phyloP scores from a whole-genome alignment of 2,797 vertebrate genomes.

The Naso thynnoides region DNA sequence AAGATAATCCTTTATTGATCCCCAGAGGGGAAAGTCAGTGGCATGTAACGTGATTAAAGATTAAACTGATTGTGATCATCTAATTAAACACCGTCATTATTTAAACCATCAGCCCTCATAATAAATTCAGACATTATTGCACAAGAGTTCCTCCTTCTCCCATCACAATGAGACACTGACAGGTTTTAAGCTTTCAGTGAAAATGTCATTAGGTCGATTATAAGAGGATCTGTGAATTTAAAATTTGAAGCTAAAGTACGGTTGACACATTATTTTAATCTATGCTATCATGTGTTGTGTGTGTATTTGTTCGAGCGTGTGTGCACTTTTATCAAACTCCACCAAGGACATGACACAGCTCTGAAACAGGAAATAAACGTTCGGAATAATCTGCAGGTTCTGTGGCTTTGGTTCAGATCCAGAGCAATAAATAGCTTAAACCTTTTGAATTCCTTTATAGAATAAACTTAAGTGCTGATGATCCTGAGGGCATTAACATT shows the following conservation, averaged over 20 bases:
- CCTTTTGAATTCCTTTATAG: slow-evolving; percentile 56
- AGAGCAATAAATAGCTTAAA: slow-evolving; percentile 51
- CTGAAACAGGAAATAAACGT: slow-evolving; percentile 65
- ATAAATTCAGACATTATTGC: neutral
- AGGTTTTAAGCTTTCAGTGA: neutral
- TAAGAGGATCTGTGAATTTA: slow-evolving; percentile 9
- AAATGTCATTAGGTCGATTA: slow-evolving; percentile 11
- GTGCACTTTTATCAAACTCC: slow-evolving; percentile 38
- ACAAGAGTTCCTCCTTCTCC: neutral
- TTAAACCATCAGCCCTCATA: neutral
- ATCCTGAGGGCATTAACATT: slow-evolving; percentile 61
- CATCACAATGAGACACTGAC: neutral
- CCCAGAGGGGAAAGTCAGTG: no score
- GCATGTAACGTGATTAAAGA: no score
- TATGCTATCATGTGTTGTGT: slow-evolving; percentile 27
- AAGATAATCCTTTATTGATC: no score
- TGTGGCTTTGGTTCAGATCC: slow-evolving; percentile 61
- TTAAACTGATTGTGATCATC: no score
- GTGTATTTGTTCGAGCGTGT: slow-evolving; percentile 32
- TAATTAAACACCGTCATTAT: neutral
- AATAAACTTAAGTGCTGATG: slow-evolving; percentile 64
- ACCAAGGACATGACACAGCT: slow-evolving; percentile 50
- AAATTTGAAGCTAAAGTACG: slow-evolving; percentile 40
- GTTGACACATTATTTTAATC: slow-evolving; percentile 30
- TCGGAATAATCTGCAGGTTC: slow-evolving; percentile 56